These are phyloP conservation scores for Kryptopterus vitreolus DNA, from an alignment of 2,797 vertebrate genomes.

Conservation along the genomic window DNA sequence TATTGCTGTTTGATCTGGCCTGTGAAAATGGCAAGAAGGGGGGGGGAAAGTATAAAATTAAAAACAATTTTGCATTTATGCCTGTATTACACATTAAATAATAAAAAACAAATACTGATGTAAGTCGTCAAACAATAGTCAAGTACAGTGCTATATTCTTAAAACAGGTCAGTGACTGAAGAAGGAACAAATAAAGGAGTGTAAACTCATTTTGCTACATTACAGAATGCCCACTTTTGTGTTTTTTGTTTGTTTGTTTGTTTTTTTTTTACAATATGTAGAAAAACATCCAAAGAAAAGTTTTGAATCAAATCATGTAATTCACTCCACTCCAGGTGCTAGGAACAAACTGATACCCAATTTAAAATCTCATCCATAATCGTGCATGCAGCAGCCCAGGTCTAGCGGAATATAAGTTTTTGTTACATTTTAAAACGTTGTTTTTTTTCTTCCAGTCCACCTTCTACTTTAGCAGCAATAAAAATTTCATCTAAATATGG, in stretches of 20 bases:
- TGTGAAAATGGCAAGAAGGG: conserved; percentile 61
- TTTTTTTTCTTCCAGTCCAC: conserved; percentile 48
- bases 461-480: conserved; percentile 72
- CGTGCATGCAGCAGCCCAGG: conserved; percentile 57
- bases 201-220: conserved; percentile 71
- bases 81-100: conserved; percentile 60
- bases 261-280: conserved; percentile 6
- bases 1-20: conserved; percentile 45
- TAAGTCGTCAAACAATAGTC: conserved; percentile 3
- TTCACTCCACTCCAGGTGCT: not conserved
- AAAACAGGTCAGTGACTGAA: conserved; percentile 32
- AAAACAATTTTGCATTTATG: conserved; percentile 48
- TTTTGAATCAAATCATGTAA: not conserved
- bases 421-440: conserved; percentile 60
- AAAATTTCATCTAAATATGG: conserved; percentile 60
- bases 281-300: conserved; percentile 2
- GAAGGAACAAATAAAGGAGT: conserved; percentile 37
- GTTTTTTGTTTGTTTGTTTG: too few relatives aligned
- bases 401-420: conserved; percentile 60
- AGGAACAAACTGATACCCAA: conserved; percentile 54
- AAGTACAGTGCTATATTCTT: conserved; percentile 32
- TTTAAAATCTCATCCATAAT: conserved; percentile 52
- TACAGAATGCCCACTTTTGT: conserved; percentile 58
- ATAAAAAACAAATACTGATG: conserved; percentile 17
- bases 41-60: conserved; percentile 61